phyloP scores from a whole-genome alignment of 2,888 invertebrate species.

The Plutella xylostella region DNA sequence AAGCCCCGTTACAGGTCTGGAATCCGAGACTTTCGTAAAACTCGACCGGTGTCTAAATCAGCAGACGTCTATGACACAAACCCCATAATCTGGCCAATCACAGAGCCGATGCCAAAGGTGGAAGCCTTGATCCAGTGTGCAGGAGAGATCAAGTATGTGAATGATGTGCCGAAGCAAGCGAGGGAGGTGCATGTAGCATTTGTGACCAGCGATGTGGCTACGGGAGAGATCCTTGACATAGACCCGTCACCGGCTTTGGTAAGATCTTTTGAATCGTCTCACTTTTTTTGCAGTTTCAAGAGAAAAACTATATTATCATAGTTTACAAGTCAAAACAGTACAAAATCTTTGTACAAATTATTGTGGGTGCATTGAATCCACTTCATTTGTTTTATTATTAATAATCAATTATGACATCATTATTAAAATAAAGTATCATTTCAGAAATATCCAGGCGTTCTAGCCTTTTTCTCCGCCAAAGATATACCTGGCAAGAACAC shows the following conservation, averaged over 20 bases:
- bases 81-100: slow-evolving; percentile 73
- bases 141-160: slow-evolving; percentile 72
- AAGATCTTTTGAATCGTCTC: no score
- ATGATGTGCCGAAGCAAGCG: slow-evolving; percentile 68
- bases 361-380: no score
- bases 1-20: slow-evolving; percentile 64
- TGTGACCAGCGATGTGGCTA: slow-evolving; percentile 63
- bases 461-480: slow-evolving; percentile 73
- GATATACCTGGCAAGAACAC: slow-evolving; percentile 78
- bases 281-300: background rate
- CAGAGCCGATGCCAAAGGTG: slow-evolving; percentile 74
- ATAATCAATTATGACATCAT: no score
- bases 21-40: slow-evolving; percentile 46
- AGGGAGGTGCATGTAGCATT: slow-evolving; percentile 78
- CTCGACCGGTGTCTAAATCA: slow-evolving; percentile 71
- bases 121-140: slow-evolving; percentile 59
- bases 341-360: no score
- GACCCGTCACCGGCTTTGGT: slow-evolving; percentile 75
- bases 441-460: slow-evolving; percentile 74
- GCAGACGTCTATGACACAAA: slow-evolving; percentile 74
- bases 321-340: no score
- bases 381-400: no score
- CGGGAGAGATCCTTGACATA: slow-evolving; percentile 69
- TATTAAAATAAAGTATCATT: background rate
- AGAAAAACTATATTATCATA: no score